Evolutionary conservation across 1,140 invertebrate genomes (phyloP).

Genomic region (Macrobrachium rosenbergii): DNA sequence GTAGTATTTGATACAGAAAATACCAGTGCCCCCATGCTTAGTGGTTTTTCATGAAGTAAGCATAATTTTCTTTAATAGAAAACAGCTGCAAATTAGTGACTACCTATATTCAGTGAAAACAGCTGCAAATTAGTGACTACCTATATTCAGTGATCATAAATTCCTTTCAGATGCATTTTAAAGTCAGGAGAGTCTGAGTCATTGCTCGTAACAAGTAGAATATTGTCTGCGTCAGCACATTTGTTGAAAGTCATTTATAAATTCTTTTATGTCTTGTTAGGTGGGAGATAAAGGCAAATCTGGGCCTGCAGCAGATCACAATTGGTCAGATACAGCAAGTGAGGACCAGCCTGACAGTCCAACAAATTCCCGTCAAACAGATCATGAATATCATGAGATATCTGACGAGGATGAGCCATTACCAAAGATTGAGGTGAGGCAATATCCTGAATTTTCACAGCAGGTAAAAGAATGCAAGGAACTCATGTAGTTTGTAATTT

Average conservation of each 20-base stretch:
- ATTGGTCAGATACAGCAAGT: constrained; percentile 67
- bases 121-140: too few relatives aligned
- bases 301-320: constrained; percentile 67
- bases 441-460: not conserved
- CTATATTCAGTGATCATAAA: too few relatives aligned
- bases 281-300: constrained; percentile 66
- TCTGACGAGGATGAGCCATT: constrained; percentile 80
- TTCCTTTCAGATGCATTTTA: too few relatives aligned
- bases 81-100: too few relatives aligned
- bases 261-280: constrained; percentile 36
- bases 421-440: constrained; percentile 18
- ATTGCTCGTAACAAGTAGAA: not conserved
- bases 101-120: too few relatives aligned
- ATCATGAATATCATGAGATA: constrained; percentile 75
- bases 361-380: constrained; percentile 28
- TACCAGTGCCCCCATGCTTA: too few relatives aligned
- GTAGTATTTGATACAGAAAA: too few relatives aligned
- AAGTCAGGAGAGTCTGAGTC: too few relatives aligned
- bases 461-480: too few relatives aligned
- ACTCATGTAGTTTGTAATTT: not conserved
- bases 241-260: not conserved
- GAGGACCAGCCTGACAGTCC: constrained; percentile 63
- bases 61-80: too few relatives aligned
- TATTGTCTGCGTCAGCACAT: not conserved
- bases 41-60: too few relatives aligned